Evolutionary conservation across 2,113 vertebrate genomes (phyloP), one percentile per base, ranked within the genome.

Genomic region (Austrofundulus limnaeus): DNA sequence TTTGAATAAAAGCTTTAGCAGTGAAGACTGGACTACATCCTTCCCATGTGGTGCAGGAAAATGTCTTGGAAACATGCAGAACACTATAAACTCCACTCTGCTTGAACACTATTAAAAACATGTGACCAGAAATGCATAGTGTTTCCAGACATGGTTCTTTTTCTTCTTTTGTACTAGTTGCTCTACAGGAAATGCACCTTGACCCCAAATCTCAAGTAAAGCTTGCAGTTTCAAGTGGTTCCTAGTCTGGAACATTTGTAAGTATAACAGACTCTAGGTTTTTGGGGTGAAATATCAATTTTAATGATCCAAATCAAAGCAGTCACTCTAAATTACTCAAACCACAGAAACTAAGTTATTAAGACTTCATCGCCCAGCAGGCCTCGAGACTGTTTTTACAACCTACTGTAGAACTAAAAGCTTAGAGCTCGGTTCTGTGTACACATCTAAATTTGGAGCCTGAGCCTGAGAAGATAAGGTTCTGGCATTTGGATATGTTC

Each of bases 1-100:
- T 75, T 76, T 89, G 86, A 87, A 81, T 83, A 85, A 85, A 75
- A 85, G 80, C 78, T 77, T 89, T 85, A 87, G 64, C 12, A 0
- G 21, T 57, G 75, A 38, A 75, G 62, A 58, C 42, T 69, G 4
- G 0, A 31, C 83, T 81, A 72, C 72, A 81, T 80, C 77, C 75
- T 79, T 58, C 55, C 77, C 77, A 83, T 85, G 82, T 81, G 82
- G 77, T 70, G 68, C 59, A 13, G 71, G 63, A 75, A 61, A 58
- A 83, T 81, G 80, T 76, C 75, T 80, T 21, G 51, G 58, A 79
- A 85, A 74, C 81, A 82, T 77, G 73, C 72, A 64, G 62, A 66
- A 65, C 41, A 45, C 70, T 59, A 21, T 66, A 78, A 70, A 61
- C 38, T n/a, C 64, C 61, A 60, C 56, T 50, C 51, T 34, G 31